phyloP scores from a whole-genome alignment of 2,113 vertebrate genomes.

The Menidia beryllina region DNA sequence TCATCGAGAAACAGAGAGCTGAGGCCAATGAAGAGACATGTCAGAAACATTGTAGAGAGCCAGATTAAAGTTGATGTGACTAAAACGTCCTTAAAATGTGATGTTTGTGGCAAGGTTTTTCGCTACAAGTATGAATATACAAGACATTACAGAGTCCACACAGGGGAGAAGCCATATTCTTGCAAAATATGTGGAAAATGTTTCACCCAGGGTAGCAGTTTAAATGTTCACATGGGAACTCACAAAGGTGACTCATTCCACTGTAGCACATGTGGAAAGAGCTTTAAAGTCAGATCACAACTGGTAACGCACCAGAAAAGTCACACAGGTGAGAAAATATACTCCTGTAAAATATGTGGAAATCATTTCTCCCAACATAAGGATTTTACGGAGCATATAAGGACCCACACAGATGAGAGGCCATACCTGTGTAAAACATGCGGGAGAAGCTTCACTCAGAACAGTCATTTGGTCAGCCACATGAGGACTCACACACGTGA shows the following conservation, averaged over 20 bases:
- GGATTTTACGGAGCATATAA: neutral
- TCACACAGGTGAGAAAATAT: constrained; percentile 15
- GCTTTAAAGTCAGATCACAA: neutral
- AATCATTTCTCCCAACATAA: constrained; percentile 1
- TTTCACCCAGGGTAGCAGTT: no score
- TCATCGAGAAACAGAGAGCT: neutral
- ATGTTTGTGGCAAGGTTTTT: neutral
- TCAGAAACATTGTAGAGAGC: neutral
- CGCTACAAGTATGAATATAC: no score
- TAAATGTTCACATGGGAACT: no score
- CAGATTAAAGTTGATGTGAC: neutral
- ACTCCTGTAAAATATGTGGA: neutral
- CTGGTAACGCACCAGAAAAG: constrained; percentile 6
- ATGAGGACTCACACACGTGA: constrained; percentile 12
- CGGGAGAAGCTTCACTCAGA: neutral
- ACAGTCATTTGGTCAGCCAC: neutral
- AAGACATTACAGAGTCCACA: no score
- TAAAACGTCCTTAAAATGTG: neutral
- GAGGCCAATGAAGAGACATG: no score
- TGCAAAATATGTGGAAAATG: no score
- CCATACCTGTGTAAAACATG: neutral
- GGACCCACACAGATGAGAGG: constrained; percentile 16
- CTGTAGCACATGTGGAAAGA: constrained; percentile 5
- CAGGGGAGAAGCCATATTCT: no score
- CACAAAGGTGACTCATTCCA: no score